phyloP scores from a whole-genome alignment of 2,888 invertebrate genomes.

The Nomada flava region DNA sequence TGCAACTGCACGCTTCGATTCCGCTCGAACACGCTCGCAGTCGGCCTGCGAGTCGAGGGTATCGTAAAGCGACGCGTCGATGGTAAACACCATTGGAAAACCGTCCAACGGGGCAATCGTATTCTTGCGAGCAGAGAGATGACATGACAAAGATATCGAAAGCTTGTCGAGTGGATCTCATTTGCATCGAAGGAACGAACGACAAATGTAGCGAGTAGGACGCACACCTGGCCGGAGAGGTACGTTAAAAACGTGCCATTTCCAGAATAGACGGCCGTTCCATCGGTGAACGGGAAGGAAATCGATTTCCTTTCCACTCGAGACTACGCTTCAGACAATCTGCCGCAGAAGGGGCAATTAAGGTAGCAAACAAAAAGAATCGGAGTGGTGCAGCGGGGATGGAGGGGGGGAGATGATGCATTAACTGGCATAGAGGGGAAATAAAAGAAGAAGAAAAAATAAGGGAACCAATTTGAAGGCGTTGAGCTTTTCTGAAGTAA shows the following conservation, averaged over 20 bases:
- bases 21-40: background rate
- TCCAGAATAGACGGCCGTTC: constrained; percentile 37
- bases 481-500: background rate
- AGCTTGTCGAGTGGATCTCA: background rate
- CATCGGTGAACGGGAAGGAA: constrained; percentile 37
- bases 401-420: background rate
- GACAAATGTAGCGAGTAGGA: background rate
- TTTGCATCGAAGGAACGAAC: background rate
- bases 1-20: constrained; percentile 8
- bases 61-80: too few relatives aligned
- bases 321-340: constrained; percentile 58
- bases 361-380: constrained; percentile 46
- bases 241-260: constrained; percentile 39
- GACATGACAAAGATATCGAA: background rate
- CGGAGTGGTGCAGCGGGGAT: too few relatives aligned
- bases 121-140: too few relatives aligned
- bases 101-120: too few relatives aligned
- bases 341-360: constrained; percentile 56
- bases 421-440: background rate
- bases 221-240: background rate
- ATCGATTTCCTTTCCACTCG: constrained; percentile 57
- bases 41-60: too few relatives aligned
- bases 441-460: too few relatives aligned
- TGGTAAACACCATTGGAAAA: too few relatives aligned
- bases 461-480: background rate